These are phyloP conservation scores for Drymonia ruficornis DNA, from an alignment of 2,888 invertebrate genomes.

Conservation along the genomic window DNA sequence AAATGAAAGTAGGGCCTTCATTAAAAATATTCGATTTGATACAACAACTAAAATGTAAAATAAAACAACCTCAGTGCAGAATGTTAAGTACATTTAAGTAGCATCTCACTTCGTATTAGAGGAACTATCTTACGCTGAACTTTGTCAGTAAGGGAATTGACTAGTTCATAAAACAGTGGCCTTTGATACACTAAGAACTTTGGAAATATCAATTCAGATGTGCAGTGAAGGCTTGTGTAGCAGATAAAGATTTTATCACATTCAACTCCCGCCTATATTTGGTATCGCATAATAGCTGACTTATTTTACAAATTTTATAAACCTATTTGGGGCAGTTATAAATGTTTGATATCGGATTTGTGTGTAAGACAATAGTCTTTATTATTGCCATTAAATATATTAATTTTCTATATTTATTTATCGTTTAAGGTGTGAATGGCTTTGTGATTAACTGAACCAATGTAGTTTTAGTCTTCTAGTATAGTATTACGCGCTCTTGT, in stretches of 20 bases:
- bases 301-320: constrained; percentile 27
- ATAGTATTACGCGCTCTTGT: constrained; percentile 10
- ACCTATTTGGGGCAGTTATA: constrained; percentile 16
- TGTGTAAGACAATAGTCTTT: constrained; percentile 19
- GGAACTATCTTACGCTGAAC: constrained; percentile 6
- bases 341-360: constrained; percentile 20
- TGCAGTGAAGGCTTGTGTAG: constrained; percentile 29
- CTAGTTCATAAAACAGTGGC: constrained; percentile 23
- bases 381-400: constrained; percentile 19
- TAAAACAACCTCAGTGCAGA: constrained; percentile 89
- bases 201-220: constrained; percentile 19
- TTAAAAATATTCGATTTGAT: constrained; percentile 97
- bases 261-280: constrained; percentile 41
- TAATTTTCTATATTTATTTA: constrained; percentile 30
- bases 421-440: constrained; percentile 17
- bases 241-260: constrained; percentile 20
- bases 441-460: constrained; percentile 21
- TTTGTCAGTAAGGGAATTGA: constrained; percentile 10
- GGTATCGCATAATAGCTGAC: constrained; percentile 26
- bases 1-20: constrained; percentile 97
- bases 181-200: constrained; percentile 18
- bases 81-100: constrained; percentile 57
- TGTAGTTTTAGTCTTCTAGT: constrained; percentile 19
- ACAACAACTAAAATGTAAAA: constrained; percentile 94
- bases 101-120: constrained; percentile 19